Conservation (phyloP, 2,888 invertebrate genomes). For the Ectemnius lituratus region DNA sequence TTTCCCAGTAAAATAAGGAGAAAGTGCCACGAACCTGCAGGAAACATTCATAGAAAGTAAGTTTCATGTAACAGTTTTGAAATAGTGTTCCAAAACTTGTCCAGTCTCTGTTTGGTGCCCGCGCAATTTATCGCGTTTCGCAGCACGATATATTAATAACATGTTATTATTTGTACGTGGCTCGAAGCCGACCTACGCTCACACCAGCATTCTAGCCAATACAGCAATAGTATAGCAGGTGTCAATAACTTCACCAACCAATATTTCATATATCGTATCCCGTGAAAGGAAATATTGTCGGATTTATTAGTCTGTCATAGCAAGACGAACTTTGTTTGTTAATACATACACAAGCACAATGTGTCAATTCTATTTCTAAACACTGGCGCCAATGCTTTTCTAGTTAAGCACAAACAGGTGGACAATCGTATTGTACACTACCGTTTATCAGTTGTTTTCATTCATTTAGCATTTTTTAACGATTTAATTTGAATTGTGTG, state of each 20-base stretch:
- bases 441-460: too few species aligned
- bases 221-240: constrained; percentile 20
- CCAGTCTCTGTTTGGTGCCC: background rate
- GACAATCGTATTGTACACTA: too few species aligned
- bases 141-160: constrained; percentile 64
- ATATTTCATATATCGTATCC: constrained; percentile 19
- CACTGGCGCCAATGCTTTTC: too few species aligned
- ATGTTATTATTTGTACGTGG: constrained; percentile 64
- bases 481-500: too few species aligned
- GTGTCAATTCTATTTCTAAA: background rate
- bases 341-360: constrained; percentile 37
- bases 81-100: too few species aligned
- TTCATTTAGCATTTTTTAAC: too few species aligned
- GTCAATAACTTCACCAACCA: constrained; percentile 10
- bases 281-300: constrained; percentile 15
- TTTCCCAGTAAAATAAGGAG: too few species aligned
- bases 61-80: too few species aligned
- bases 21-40: too few species aligned
- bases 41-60: too few species aligned
- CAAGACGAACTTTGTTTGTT: background rate
- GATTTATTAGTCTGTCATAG: too few species aligned
- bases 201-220: background rate
- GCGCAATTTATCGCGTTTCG: constrained; percentile 9
- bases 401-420: too few species aligned
- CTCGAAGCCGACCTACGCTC: constrained; percentile 9